Percentiles rank a stretch among this genome's conserved stretches.
Conservation (phyloP, 1,140 invertebrate species). For the Drosophila ficusphila region DNA sequence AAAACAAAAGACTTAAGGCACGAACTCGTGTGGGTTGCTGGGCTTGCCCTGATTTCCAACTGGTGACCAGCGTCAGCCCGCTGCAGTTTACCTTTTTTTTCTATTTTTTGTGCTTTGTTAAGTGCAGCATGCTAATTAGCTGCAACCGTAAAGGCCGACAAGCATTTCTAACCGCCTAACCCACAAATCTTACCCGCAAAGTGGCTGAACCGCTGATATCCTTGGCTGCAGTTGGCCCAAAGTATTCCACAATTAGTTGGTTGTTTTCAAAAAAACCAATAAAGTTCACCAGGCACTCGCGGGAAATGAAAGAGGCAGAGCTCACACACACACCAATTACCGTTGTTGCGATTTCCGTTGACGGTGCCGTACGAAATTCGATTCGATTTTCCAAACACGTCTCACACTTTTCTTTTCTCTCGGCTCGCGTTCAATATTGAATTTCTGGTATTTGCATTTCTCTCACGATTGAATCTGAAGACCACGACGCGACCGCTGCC, state of each 20-base stretch:
- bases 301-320: slow-evolving; percentile 9
- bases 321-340: slow-evolving; percentile 61
- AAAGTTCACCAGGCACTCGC: slow-evolving; percentile 32
- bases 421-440: slow-evolving; percentile 55
- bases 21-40: slow-evolving; percentile 38
- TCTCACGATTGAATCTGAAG: slow-evolving; percentile 21
- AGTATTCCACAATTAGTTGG: slow-evolving; percentile 31
- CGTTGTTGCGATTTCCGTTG: slow-evolving; percentile 74
- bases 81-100: slow-evolving; percentile 8
- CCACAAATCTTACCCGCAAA: slow-evolving; percentile 41
- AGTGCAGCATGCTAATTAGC: slow-evolving; percentile 52
- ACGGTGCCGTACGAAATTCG: slow-evolving; percentile 60
- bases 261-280: slow-evolving; percentile 10
- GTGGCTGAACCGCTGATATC: slow-evolving; percentile 33
- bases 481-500: slow-evolving; percentile 67
- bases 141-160: slow-evolving; percentile 32
- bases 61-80: slow-evolving; percentile 28
- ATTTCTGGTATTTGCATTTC: slow-evolving; percentile 62
- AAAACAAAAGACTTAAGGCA: slow-evolving; percentile 68
- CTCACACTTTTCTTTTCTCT: slow-evolving; percentile 66
- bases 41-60: slow-evolving; percentile 46
- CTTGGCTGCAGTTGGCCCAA: slow-evolving; percentile 9
- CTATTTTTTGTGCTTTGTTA: slow-evolving; percentile 1
- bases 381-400: slow-evolving; percentile 74
- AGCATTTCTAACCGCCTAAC: slow-evolving; percentile 39